Evolutionary conservation across 1,140 invertebrate genomes (phyloP).

Genomic region (Bombus sibiricus): DNA sequence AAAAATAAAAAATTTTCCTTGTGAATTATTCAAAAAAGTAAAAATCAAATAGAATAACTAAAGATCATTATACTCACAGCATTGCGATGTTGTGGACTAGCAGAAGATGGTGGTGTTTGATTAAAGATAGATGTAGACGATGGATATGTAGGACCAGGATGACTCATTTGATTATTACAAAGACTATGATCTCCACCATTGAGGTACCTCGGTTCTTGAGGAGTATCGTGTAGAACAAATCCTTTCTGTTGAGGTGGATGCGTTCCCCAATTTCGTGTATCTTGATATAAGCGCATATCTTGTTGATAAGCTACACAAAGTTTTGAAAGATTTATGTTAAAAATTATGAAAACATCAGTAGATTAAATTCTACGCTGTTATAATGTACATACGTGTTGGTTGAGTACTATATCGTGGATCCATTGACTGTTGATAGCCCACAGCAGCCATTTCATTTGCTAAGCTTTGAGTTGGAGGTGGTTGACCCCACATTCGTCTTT

Average conservation of each 20-base stretch:
- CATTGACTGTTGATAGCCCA: constrained; percentile 77
- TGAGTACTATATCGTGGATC: constrained; percentile 77
- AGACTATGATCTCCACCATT: constrained; percentile 81
- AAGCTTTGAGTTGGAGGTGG: constrained; percentile 83
- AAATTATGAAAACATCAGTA: not conserved
- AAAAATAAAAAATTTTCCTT: not conserved
- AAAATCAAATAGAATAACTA: not conserved
- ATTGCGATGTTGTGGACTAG: constrained; percentile 82
- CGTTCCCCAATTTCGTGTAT: constrained; percentile 78
- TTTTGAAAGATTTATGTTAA: not conserved
- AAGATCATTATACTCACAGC: constrained; percentile 72
- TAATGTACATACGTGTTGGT: constrained; percentile 44
- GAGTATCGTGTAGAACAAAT: constrained; percentile 79
- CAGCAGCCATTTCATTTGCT: constrained; percentile 79
- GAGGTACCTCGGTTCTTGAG: constrained; percentile 80
- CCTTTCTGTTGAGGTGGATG: constrained; percentile 78
- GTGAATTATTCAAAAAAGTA: not conserved
- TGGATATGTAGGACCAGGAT: constrained; percentile 77
- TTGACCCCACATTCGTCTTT: constrained; percentile 89
- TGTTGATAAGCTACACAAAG: constrained; percentile 76
- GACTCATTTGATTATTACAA: constrained; percentile 81
- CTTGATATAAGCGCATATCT: constrained; percentile 79
- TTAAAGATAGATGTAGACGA: constrained; percentile 78
- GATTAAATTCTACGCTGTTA: not conserved
- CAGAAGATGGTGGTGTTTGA: constrained; percentile 81